A percentile compares a stretch with the other conserved stretches of the same genome.
These are phyloP conservation scores for Tipula confusa DNA, from an alignment of 2,888 invertebrate genomes.

Conservation along the genomic window DNA sequence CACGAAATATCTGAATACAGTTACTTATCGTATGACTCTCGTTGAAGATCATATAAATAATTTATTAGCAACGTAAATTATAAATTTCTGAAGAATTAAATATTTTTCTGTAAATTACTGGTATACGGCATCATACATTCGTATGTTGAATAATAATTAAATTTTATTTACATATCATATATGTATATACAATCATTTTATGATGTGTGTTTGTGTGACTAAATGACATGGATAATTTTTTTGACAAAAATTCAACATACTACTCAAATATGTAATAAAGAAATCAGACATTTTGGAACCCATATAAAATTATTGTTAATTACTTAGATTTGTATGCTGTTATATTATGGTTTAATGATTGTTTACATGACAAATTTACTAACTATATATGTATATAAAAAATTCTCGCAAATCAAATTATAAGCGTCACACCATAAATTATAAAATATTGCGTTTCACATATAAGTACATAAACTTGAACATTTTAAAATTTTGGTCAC, in stretches of 20 bases:
- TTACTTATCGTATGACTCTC: too few species aligned
- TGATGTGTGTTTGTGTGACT: background rate
- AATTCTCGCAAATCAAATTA: background rate
- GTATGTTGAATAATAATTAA: background rate
- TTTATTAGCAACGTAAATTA: too few species aligned
- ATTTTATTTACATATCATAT: background rate
- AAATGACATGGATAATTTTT: background rate
- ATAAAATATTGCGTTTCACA: background rate
- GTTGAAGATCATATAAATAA: too few species aligned
- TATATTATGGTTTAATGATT: background rate
- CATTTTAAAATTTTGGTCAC: background rate
- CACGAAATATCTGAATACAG: too few species aligned
- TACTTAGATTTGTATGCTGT: background rate
- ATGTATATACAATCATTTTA: background rate
- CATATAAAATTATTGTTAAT: background rate
- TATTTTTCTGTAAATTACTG: too few species aligned
- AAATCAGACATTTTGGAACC: conserved; percentile 7
- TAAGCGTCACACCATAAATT: conserved; percentile 20
- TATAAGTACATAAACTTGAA: background rate
- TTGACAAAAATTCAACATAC: background rate
- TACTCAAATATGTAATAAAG: background rate
- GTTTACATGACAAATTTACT: conserved; percentile 3
- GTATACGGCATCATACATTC: too few species aligned
- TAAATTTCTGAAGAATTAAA: too few species aligned
- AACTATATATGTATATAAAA: background rate